These are phyloP conservation scores for Pyrrhosoma nymphula DNA, from an alignment of 2,888 invertebrate genomes.

Conservation along the genomic window DNA sequence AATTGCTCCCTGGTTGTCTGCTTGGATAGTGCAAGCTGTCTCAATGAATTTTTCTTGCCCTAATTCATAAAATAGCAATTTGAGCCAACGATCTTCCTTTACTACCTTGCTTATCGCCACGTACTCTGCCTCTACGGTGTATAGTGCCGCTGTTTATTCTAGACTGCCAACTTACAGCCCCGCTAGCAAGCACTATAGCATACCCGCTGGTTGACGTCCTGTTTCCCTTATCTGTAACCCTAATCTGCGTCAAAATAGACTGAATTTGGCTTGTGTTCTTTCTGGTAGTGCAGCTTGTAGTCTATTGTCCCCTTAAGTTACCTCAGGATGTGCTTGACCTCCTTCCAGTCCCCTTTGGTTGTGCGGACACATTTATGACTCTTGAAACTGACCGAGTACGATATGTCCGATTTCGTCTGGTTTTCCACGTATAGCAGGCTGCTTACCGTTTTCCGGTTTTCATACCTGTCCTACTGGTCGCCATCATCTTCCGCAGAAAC, in stretches of 20 bases:
- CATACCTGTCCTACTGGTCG: constrained; percentile 13
- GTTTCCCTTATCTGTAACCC: constrained; percentile 69
- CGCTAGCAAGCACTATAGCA: constrained; percentile 65
- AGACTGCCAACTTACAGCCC: constrained; percentile 70
- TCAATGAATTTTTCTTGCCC: constrained; percentile 67
- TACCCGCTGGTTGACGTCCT: not conserved
- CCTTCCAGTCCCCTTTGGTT: constrained; percentile 66
- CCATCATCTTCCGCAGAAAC: constrained; percentile 1
- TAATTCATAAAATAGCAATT: constrained; percentile 70
- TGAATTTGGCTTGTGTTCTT: constrained; percentile 66
- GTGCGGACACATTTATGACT: constrained; percentile 62
- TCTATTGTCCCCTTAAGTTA: too few relatives aligned
- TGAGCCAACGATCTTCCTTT: constrained; percentile 70
- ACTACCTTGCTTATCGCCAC: too few relatives aligned
- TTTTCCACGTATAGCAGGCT: constrained; percentile 68
- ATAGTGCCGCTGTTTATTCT: constrained; percentile 71
- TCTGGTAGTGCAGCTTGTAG: too few relatives aligned
- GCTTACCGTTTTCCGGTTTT: too few relatives aligned
- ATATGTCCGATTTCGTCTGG: constrained; percentile 63
- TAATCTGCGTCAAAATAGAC: constrained; percentile 72
- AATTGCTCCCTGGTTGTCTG: too few relatives aligned
- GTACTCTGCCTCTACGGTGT: constrained; percentile 71
- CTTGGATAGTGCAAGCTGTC: constrained; percentile 58
- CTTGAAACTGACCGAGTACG: constrained; percentile 61
- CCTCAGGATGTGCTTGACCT: constrained; percentile 2